Evolutionary conservation across 2,888 invertebrate species (phyloP).

Genomic region (Macrophya annulata): DNA sequence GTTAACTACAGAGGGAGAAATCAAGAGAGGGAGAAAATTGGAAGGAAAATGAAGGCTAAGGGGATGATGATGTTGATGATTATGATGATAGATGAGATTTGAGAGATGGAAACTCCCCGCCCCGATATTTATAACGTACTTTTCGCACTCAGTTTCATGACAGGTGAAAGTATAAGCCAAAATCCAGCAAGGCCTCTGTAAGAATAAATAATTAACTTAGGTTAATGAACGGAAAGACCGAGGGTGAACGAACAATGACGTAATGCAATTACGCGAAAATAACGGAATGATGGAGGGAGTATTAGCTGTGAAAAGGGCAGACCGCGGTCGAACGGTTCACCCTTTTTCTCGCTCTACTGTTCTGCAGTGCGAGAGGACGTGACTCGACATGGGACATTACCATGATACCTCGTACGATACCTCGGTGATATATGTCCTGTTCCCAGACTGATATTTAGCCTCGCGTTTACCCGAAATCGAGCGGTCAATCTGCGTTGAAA

Average conservation of each 20-base stretch:
- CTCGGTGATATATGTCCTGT: conserved; percentile 20
- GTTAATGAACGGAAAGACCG: conserved; percentile 27
- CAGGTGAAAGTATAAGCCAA: background rate
- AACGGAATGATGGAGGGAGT: conserved; percentile 39
- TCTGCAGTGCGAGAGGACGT: background rate
- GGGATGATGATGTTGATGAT: conserved; percentile 26
- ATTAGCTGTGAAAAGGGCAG: conserved; percentile 35
- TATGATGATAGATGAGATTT: conserved; percentile 25
- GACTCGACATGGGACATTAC: conserved; percentile 25
- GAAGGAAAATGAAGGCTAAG: background rate
- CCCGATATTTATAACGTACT: conserved; percentile 6
- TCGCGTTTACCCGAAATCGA: conserved; percentile 25
- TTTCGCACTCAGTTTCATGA: background rate
- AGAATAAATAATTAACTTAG: conserved; percentile 38
- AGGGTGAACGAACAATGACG: conserved; percentile 31
- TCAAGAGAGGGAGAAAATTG: background rate
- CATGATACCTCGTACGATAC: conserved; percentile 29
- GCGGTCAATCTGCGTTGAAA: conserved; percentile 24
- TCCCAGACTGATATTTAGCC: conserved; percentile 28
- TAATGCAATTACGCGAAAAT: conserved; percentile 36
- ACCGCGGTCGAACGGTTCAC: conserved; percentile 29
- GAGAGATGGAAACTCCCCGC: background rate
- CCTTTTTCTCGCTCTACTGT: conserved; percentile 14
- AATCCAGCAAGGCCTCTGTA: background rate
- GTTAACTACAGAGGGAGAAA: background rate